These are phyloP conservation scores for Frankliniella intonsa DNA, from an alignment of 2,888 invertebrate species.

Conservation along the genomic window DNA sequence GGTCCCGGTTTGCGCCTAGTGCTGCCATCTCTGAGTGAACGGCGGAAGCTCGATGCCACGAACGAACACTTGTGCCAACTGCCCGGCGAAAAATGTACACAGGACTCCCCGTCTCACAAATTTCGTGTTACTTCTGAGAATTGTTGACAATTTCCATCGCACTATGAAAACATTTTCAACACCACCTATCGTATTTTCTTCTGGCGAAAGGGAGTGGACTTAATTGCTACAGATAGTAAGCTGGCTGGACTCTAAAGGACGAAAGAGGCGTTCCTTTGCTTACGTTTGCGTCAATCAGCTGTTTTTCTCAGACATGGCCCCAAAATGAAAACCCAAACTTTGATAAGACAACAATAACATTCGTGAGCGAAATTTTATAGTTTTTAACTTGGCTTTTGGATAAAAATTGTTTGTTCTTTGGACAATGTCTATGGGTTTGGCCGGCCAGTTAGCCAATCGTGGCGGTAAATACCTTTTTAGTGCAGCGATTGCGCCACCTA, in stretches of 20 bases:
- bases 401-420: neutral
- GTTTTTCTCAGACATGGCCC: conserved; percentile 14
- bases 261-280: neutral
- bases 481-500: neutral
- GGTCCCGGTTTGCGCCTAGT: neutral
- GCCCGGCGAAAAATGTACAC: too few species aligned
- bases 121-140: too few species aligned
- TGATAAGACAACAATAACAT: neutral
- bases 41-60: too few species aligned
- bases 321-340: neutral
- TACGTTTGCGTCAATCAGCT: conserved; percentile 6
- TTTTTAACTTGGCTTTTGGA: neutral
- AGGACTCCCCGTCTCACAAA: too few species aligned
- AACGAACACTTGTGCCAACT: too few species aligned
- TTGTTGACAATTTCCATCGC: too few species aligned
- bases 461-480: neutral
- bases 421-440: conserved; percentile 8
- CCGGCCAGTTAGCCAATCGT: conserved; percentile 2
- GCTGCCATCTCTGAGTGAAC: neutral
- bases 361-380: neutral
- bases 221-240: too few species aligned
- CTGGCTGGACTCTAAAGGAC: too few species aligned
- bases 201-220: neutral
- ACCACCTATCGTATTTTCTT: neutral
- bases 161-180: too few species aligned